phyloP scores from a whole-genome alignment of 2,113 vertebrate genomes.

The Apodemus sylvaticus region DNA sequence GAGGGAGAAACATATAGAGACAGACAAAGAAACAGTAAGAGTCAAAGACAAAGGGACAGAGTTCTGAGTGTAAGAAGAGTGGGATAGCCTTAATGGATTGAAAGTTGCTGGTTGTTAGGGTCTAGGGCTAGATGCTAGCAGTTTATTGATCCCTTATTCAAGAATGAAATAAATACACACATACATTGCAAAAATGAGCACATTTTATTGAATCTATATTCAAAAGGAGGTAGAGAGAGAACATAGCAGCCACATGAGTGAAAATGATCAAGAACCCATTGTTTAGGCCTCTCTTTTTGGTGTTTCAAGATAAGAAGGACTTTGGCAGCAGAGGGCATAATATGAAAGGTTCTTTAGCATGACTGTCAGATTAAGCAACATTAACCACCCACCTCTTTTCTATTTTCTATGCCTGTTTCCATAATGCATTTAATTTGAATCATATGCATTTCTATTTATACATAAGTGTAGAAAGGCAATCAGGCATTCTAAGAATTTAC shows the following conservation, averaged over 20 bases:
- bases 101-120: not conserved
- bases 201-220: not conserved
- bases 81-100: not conserved
- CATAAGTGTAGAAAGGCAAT: not conserved
- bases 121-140: not conserved
- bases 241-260: not conserved
- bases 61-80: not conserved
- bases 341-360: not conserved
- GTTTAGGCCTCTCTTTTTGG: too few relatives aligned
- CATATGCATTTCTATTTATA: not conserved
- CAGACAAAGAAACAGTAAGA: not conserved
- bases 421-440: not conserved
- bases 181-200: not conserved
- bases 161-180: not conserved
- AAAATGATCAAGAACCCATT: not conserved
- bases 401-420: not conserved
- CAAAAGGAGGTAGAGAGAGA: too few relatives aligned
- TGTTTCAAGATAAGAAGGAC: not conserved
- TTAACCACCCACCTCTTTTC: not conserved
- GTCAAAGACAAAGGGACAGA: not conserved
- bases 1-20: not conserved
- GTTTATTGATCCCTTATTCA: not conserved
- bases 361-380: not conserved
- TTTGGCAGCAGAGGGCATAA: not conserved
- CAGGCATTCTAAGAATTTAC: not conserved